Percentiles rank a stretch among this genome's conserved stretches.
Evolutionary conservation across 2,797 vertebrate genomes (phyloP).

Genomic region (Morus bassanus): DNA sequence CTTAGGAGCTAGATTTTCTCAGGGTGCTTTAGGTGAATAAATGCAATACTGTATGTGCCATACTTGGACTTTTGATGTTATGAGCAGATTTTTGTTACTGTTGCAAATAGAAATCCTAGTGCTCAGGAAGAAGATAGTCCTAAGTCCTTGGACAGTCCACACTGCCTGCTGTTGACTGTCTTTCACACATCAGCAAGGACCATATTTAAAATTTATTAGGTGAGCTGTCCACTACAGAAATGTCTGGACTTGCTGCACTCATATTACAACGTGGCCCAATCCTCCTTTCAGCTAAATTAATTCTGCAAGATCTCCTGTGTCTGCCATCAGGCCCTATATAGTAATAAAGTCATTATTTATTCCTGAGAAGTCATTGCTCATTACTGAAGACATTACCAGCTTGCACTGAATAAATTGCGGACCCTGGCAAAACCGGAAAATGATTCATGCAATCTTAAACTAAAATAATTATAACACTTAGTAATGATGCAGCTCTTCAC

Average conservation of each 20-base stretch:
- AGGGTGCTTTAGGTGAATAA: not conserved
- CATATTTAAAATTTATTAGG: slow-evolving; percentile 41
- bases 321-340: not conserved
- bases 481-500: not conserved
- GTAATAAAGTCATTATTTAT: not conserved
- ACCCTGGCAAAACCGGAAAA: slow-evolving; percentile 24
- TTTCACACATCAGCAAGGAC: slow-evolving; percentile 43
- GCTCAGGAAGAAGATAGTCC: not conserved
- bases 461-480: not conserved
- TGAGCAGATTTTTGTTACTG: slow-evolving; percentile 25
- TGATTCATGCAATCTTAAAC: not conserved
- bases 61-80: not conserved
- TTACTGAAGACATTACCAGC: not conserved
- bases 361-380: not conserved
- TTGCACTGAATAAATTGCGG: slow-evolving; percentile 29
- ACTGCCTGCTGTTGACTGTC: not conserved
- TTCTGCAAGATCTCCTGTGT: not conserved
- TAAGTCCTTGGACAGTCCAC: not conserved
- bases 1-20: slow-evolving; percentile 3
- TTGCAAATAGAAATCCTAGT: slow-evolving; percentile 10
- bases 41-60: not conserved
- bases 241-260: not conserved
- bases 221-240: not conserved
- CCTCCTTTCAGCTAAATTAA: not conserved
- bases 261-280: rapidly evolving